Evolutionary conservation across 2,888 invertebrate genomes (phyloP).

Genomic region (Oscheius sp.): DNA sequence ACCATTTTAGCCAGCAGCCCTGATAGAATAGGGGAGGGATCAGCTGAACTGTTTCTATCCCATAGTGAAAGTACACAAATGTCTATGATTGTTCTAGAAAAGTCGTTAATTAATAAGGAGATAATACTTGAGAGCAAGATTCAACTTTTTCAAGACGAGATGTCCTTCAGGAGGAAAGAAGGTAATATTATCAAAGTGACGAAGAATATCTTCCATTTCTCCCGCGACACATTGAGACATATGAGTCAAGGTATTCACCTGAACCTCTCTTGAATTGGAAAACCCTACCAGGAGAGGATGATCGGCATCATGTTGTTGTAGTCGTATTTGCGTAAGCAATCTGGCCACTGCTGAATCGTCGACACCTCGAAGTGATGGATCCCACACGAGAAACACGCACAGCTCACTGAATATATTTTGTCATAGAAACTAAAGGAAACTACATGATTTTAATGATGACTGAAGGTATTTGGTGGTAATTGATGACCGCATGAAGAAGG

Average conservation of each 20-base stretch:
- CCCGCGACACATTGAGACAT: constrained; percentile 22
- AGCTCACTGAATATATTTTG: constrained; percentile 34
- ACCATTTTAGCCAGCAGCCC: constrained; percentile 33
- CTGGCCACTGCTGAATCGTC: constrained; percentile 9
- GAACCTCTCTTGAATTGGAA: neutral
- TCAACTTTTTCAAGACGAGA: constrained; percentile 38
- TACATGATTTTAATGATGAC: constrained; percentile 41
- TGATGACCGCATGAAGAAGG: constrained; percentile 40
- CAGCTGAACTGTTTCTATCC: constrained; percentile 35
- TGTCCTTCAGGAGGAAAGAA: constrained; percentile 29
- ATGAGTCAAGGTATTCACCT: constrained; percentile 18
- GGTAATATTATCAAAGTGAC: constrained; percentile 7
- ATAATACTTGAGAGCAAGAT: constrained; percentile 34
- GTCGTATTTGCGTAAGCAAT: neutral
- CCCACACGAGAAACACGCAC: constrained; percentile 49
- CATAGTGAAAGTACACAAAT: constrained; percentile 45
- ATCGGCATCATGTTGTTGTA: constrained; percentile 5
- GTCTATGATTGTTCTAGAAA: constrained; percentile 35
- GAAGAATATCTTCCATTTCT: constrained; percentile 25
- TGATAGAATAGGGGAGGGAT: constrained; percentile 32
- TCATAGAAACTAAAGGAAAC: constrained; percentile 3
- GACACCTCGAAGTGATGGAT: constrained; percentile 24
- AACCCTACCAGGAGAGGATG: constrained; percentile 6
- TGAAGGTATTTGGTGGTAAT: constrained; percentile 42
- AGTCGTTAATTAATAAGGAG: neutral